Percentiles rank a stretch among this genome's conserved stretches.
Evolutionary conservation across 2,797 vertebrate species (phyloP).

Genomic region (Alcedo quadribrachys): DNA sequence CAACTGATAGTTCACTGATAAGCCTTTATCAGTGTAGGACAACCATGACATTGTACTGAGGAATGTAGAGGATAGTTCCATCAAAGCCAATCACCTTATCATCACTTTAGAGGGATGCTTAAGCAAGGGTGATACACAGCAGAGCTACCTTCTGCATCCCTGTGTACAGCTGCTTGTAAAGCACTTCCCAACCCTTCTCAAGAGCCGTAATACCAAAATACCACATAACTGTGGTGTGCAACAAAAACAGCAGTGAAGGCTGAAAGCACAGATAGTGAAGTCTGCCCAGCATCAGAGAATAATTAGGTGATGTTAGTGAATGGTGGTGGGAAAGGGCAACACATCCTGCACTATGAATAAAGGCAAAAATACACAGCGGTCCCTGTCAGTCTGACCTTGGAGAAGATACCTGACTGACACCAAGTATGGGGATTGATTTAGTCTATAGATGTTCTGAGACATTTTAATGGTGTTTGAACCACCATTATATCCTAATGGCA

Average conservation of each 20-base stretch:
- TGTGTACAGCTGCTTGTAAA: not conserved
- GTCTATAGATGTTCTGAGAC: not conserved
- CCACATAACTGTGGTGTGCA: not conserved
- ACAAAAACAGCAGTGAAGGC: not conserved
- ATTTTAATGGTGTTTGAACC: not conserved
- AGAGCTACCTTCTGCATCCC: not conserved
- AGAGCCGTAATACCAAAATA: not conserved
- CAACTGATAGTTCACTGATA: not conserved
- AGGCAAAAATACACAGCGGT: not conserved
- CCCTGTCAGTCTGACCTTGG: not conserved
- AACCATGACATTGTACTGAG: fast-evolving
- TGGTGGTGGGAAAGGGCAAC: not conserved
- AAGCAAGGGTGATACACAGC: not conserved
- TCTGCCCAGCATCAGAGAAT: not conserved
- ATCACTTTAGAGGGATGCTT: not conserved
- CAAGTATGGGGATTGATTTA: not conserved
- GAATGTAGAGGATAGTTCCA: not conserved
- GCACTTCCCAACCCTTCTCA: not conserved
- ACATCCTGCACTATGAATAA: not conserved
- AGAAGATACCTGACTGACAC: not conserved
- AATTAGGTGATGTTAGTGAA: not conserved
- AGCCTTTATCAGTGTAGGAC: not conserved
- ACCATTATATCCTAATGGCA: not conserved
- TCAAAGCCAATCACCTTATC: not conserved
- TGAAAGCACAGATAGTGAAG: not conserved